Percentiles rank a stretch among this genome's conserved stretches.
phyloP scores from a whole-genome alignment of 2,888 invertebrate genomes.

The Sinodicranocentrus sp. region DNA sequence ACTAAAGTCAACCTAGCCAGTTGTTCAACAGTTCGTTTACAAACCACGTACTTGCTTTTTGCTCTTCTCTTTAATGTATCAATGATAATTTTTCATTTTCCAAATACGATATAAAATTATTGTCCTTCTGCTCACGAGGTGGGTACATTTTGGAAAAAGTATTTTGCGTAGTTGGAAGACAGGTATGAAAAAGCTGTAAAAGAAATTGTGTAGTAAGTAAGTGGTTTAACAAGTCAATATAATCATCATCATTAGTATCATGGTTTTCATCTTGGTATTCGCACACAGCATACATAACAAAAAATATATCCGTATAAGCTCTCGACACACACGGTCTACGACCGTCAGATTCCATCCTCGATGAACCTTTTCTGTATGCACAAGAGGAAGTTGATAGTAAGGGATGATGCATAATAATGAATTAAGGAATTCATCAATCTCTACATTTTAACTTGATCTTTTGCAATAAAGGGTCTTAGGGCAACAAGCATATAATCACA shows the following conservation, averaged over 20 bases:
- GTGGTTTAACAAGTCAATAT: conserved; percentile 59
- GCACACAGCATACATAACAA: neutral
- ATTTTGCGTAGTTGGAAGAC: conserved; percentile 6
- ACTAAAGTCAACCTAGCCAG: neutral
- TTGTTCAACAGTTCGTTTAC: conserved; percentile 46
- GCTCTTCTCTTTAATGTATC: neutral
- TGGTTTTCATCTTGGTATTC: conserved; percentile 13
- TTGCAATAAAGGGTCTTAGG: neutral
- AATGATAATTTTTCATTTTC: conserved; percentile 40
- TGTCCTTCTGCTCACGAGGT: conserved; percentile 27
- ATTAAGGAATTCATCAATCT: neutral
- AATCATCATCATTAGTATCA: conserved; percentile 41
- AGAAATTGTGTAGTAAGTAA: conserved; percentile 26
- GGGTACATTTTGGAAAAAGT: conserved; percentile 35
- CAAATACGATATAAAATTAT: conserved; percentile 65
- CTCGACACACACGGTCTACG: neutral
- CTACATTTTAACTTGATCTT: neutral
- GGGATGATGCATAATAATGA: conserved; percentile 46
- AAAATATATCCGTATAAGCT: too few species aligned
- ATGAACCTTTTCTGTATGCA: conserved; percentile 37
- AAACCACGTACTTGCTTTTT: conserved; percentile 37
- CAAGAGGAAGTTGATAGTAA: conserved; percentile 47
- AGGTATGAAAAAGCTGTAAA: neutral
- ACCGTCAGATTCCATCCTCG: conserved; percentile 12
- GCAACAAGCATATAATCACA: conserved; percentile 29